Evolutionary conservation across 1,140 invertebrate species (phyloP), one percentile per base, ranked within the genome.

Genomic region (Drosophila paulistorum): DNA sequence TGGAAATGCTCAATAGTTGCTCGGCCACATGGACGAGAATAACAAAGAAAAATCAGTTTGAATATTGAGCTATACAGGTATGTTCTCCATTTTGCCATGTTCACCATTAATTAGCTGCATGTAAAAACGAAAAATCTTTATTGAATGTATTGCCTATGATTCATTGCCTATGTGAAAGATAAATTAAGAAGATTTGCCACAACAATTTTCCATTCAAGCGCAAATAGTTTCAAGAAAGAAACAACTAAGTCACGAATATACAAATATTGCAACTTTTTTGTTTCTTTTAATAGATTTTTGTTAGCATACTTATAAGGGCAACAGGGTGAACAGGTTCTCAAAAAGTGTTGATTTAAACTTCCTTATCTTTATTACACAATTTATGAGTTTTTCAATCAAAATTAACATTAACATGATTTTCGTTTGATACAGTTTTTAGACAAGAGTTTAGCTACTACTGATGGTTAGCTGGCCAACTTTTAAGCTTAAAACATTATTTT

Each of bases 1-100:
- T 54, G 65, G 62, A 64, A 59, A 75, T 35, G 54, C 39, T 35
- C 14, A 10, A 37, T 35, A 20, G 7, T 20, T 20, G 20, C 20
- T 23, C 20, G 20, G 20, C 20, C 1, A 23, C 20, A 23, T 23
- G 20, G 2, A 17, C 17, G 0, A 48, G 17, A n/a, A 23, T 51
- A 51, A 51, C 45, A 51, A 51, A 14, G 45, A 7, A 51, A 23
- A 51, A 23, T 5, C 45, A 20, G 17, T 51, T 51, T 51, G 10
- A 51, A 51, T 51, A 23, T 51, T 51, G 17, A 51, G 23, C 45
- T 51, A 51, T 51, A 10, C 1, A 6, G 6, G 1, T 7, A 30
- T 30, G 30, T 51, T 20, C 45, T 10, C 3, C 45, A 26, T 9
- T 23, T 51, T 23, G n/a, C 9, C 45, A 23, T 51, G 37, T 39